Percentiles rank a stretch among this genome's conserved stretches.
Conservation (phyloP, 2,888 invertebrate species). For the Epiblema foenella region DNA sequence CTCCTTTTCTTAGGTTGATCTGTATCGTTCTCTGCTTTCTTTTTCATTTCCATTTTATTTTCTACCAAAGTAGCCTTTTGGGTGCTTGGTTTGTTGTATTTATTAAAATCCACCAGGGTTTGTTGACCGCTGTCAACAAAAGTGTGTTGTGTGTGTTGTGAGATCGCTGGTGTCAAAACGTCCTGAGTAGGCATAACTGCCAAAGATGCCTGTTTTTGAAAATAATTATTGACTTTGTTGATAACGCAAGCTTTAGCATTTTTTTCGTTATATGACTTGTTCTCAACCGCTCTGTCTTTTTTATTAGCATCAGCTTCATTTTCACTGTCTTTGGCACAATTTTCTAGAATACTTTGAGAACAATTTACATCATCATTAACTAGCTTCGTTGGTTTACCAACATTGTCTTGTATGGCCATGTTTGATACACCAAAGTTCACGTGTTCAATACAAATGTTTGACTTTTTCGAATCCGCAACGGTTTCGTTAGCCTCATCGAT, state of each 20-base stretch:
- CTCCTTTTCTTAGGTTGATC: background rate
- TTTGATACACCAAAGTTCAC: constrained; percentile 18
- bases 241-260: background rate
- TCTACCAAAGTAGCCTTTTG: background rate
- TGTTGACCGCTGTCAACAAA: background rate
- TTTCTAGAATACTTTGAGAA: constrained; percentile 58
- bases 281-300: background rate
- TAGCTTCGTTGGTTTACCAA: background rate
- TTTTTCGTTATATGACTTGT: constrained; percentile 32
- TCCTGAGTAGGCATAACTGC: background rate
- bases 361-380: constrained; percentile 41
- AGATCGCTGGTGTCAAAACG: background rate
- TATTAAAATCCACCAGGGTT: background rate
- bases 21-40: background rate
- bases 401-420: constrained; percentile 19
- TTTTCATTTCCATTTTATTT: background rate
- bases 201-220: background rate
- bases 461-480: background rate
- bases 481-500: background rate
- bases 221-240: constrained; percentile 10
- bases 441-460: constrained; percentile 12
- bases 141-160: too few species aligned
- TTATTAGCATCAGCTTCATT: background rate
- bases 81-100: background rate
- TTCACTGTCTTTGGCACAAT: constrained; percentile 23